Evolutionary conservation across 2,113 vertebrate genomes (phyloP).

Genomic region (Reinhardtius hippoglossoides): DNA sequence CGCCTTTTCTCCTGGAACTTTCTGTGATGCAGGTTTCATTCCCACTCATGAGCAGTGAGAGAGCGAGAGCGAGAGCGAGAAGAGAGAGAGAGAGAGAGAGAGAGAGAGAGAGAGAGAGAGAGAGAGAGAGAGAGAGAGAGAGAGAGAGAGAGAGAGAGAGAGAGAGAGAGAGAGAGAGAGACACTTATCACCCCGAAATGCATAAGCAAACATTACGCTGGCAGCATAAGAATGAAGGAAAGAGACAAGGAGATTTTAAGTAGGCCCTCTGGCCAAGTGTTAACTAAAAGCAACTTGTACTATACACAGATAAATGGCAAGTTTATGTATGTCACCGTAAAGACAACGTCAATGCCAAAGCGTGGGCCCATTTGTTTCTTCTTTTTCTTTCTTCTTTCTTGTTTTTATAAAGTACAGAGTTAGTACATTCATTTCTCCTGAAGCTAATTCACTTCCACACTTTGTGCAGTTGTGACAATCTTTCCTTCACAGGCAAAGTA

Average conservation of each 20-base stretch:
- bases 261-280: not conserved
- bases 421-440: not conserved
- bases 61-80: slow-evolving; percentile 1
- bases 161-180: not conserved
- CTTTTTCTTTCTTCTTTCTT: not conserved
- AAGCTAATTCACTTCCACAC: slow-evolving; percentile 14
- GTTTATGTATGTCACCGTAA: not conserved
- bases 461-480: slow-evolving; percentile 22
- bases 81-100: not conserved
- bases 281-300: not conserved
- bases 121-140: not conserved
- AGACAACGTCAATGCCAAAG: not conserved
- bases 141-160: slow-evolving; percentile 1
- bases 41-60: not conserved
- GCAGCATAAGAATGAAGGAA: not conserved
- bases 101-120: slow-evolving; percentile 7
- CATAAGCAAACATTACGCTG: slow-evolving; percentile 2
- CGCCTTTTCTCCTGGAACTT: slow-evolving; percentile 5
- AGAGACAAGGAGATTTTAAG: not conserved
- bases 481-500: slow-evolving; percentile 17
- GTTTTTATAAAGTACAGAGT: not conserved
- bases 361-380: not conserved
- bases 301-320: not conserved
- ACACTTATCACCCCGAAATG: slow-evolving; percentile 10
- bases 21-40: slow-evolving; percentile 33